Evolutionary conservation across 2,797 vertebrate species (phyloP), one percentile per base, ranked within the genome.

Genomic region (Takifugu rubripes): DNA sequence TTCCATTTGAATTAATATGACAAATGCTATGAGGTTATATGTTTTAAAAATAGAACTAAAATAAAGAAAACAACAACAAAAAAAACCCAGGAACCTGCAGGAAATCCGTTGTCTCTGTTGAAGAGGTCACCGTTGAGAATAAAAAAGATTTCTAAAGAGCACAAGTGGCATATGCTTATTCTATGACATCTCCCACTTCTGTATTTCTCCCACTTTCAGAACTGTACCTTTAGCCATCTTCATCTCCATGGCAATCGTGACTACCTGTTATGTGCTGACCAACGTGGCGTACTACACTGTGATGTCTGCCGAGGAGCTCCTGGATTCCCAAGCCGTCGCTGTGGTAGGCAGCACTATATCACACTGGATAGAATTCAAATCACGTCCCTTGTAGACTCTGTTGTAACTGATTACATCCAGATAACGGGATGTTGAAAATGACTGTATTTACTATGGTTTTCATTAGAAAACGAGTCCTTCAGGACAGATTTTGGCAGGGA

Each of bases 251-350:
- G 91, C 61, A 47, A 91, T 96, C 49, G 95, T 99, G 75, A 97
- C 93, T 17, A 51, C 86, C 60, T 93, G 93, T 84, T 99, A 96
- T 10, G 93, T 96, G 67, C 86, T 99, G 77, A 93, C 92, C 64
- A 99, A 99, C 8, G 90, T 99, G 85, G 95, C 97, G n/a, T 99
- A 99, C 88, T 97, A 93, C 77, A 92, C 94, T 0, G 92, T 96
- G 70, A 93, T 99, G 84, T 92, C 94, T 49, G 92, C 94, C 0
- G 92, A 94, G 64, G 95, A 96, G 74, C 78, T 98, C 66, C 75
- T 98, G 61, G 86, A 87, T 52, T 98, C 96, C 1, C 84, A 87
- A 3, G 94, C 95, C 0, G 95, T 99, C 36, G 97, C 96, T 24
- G 95, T 98, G 93, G 97, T 98, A 78, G 92, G 77, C 6, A 40